Base-by-base conservation (phyloP, 2,797 vertebrate genomes). In the Hemibagrus guttatus region DNA sequence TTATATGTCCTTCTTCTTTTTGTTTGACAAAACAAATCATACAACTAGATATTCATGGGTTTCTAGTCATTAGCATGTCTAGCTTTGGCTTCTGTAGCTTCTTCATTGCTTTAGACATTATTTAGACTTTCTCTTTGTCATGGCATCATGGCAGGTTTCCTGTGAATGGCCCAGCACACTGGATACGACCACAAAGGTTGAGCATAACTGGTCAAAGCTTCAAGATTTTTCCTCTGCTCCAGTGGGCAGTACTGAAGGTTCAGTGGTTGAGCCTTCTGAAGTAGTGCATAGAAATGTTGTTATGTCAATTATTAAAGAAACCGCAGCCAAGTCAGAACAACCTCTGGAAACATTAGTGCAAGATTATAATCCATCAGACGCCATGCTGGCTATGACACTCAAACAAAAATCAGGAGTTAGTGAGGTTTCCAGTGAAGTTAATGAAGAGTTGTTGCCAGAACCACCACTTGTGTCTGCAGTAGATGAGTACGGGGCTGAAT, bases 121-220 rank as follows among this genome's bases (percentile, higher is more conserved):
- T 81, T 81, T 46, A 42, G 26, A 11, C 13, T 16, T 81, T 81
- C 2, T 83, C 2, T 71, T 35, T 69, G 6, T 84, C 4, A 79
- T 84, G 74, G 21, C 74, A 39, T 39, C 6, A 35, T 83, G 19
- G 35, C 72, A 91, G 90, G 89, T 85, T 89, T 84, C 79, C 17
- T 6, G 31, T 87, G 74, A 69, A 16, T 68, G 14, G 58, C 31
- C 58, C n/a, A 61, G 52, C 52, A 58, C 58, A 6, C 52, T 23
- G 31, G 46, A 26, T 6, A 46, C 61, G 52, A 17, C 21, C 28
- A 78, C 31, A 79, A 66, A 84, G 17, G 35, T 74, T 64, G 61
- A 66, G 9, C 52, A 58, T 74, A n/a, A 88, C 23, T 79, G 78
- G 46, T 46, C 80, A 31, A 82, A 54, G 19, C 68, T 61, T 61